phyloP scores from a whole-genome alignment of 2,797 vertebrate species.

The Eulemur albifrons region DNA sequence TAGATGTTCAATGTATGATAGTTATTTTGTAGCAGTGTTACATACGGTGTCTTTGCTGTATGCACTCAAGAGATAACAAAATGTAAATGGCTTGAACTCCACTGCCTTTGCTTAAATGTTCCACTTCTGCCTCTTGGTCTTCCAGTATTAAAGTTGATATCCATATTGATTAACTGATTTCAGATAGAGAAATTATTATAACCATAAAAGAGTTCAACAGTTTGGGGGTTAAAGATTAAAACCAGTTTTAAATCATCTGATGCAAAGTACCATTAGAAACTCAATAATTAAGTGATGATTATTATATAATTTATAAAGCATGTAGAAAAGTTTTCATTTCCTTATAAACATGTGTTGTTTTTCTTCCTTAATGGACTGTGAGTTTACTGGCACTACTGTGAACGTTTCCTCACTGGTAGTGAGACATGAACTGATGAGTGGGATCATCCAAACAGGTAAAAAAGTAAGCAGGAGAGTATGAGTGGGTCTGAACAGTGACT shows the following conservation, averaged over 20 bases:
- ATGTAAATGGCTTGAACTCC: not conserved
- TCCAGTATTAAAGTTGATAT: not conserved
- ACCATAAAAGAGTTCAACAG: not conserved
- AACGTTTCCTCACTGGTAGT: not conserved
- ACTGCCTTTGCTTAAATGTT: not conserved
- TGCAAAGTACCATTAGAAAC: not conserved
- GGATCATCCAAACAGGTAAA: not conserved
- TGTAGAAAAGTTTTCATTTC: not conserved
- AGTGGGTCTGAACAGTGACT: not conserved
- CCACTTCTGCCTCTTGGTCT: not conserved
- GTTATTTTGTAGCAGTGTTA: not conserved
- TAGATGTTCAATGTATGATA: not conserved
- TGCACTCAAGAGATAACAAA: not conserved
- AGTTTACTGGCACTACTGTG: not conserved
- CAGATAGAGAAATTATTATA: not conserved
- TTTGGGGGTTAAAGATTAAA: slow-evolving; percentile 35
- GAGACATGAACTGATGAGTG: not conserved
- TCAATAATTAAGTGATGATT: slow-evolving; percentile 29
- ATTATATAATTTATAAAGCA: slow-evolving; percentile 30
- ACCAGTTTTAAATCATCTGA: slow-evolving; percentile 11
- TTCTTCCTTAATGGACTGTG: not conserved
- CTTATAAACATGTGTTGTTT: not conserved
- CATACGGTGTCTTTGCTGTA: not conserved
- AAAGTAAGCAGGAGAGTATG: not conserved
- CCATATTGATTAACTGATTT: slow-evolving; percentile 24